Evolutionary conservation across 2,113 vertebrate species (phyloP).

Genomic region (Pyrgilauda ruficollis): DNA sequence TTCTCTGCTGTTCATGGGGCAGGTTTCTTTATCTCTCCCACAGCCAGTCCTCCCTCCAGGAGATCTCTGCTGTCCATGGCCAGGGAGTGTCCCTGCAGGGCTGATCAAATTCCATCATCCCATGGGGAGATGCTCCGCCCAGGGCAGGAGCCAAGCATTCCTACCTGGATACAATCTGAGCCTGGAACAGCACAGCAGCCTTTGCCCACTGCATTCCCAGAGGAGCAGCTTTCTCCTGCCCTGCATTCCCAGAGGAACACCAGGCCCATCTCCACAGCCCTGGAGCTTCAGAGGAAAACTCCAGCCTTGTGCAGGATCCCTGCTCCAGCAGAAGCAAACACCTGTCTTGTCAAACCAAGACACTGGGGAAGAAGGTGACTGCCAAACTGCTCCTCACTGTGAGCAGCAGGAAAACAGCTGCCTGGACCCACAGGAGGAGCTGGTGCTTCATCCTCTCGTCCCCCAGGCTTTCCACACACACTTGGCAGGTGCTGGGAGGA

Average conservation of each 20-base stretch:
- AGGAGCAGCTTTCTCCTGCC: neutral
- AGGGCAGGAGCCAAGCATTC: neutral
- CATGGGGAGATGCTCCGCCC: neutral
- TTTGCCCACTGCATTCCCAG: neutral
- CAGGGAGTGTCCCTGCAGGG: neutral
- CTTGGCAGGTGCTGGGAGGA: neutral
- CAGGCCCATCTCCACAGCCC: neutral
- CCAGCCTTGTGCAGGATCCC: neutral
- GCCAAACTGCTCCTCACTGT: rapidly evolving
- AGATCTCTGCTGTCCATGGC: neutral
- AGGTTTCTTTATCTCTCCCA: neutral
- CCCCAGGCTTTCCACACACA: rapidly evolving
- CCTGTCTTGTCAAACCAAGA: neutral
- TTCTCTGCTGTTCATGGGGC: neutral
- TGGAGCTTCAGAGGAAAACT: neutral
- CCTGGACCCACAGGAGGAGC: neutral
- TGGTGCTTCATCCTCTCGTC: neutral
- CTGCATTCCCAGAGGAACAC: neutral
- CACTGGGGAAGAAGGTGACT: neutral
- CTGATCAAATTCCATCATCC: neutral
- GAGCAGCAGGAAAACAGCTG: neutral
- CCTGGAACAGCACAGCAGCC: neutral
- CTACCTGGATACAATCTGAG: neutral
- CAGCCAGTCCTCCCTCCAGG: neutral
- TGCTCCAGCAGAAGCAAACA: neutral